Evolutionary conservation across 2,797 vertebrate species (phyloP).

Genomic region (Chaenodraco wilsoni): DNA sequence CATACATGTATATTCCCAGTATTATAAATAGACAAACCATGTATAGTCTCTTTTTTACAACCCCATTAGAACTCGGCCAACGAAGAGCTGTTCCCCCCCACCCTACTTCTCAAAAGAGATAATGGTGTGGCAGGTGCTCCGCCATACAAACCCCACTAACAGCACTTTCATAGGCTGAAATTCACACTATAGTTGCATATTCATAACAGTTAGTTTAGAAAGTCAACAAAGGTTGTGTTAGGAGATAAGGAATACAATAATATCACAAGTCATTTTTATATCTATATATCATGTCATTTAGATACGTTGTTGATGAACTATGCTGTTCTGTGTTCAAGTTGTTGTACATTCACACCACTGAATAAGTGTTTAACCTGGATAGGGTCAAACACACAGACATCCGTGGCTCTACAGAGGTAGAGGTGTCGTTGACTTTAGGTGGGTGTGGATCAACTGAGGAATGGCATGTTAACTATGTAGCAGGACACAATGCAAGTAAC

Average conservation of each 20-base stretch:
- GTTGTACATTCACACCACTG: background rate
- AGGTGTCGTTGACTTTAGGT: conserved; percentile 31
- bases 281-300: background rate
- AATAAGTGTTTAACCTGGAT: background rate
- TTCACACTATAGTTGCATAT: background rate
- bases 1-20: background rate
- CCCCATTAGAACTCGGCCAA: background rate
- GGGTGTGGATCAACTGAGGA: conserved; percentile 51
- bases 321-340: background rate
- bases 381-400: background rate
- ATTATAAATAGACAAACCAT: background rate
- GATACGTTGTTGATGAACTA: background rate
- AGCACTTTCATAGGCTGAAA: background rate
- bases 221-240: background rate
- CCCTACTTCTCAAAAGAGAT: background rate
- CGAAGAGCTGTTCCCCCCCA: background rate
- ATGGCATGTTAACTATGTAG: conserved; percentile 65
- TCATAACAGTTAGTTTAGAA: background rate
- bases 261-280: too few relatives aligned
- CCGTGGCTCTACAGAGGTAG: conserved; percentile 3
- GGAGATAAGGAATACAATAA: background rate
- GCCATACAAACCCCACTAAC: background rate
- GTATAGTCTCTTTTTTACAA: background rate
- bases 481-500: conserved; percentile 40
- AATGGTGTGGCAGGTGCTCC: background rate